Percentiles rank a stretch among this genome's conserved stretches.
phyloP scores from a whole-genome alignment of 2,797 vertebrate species.

The Microctenopoma lineatum region DNA sequence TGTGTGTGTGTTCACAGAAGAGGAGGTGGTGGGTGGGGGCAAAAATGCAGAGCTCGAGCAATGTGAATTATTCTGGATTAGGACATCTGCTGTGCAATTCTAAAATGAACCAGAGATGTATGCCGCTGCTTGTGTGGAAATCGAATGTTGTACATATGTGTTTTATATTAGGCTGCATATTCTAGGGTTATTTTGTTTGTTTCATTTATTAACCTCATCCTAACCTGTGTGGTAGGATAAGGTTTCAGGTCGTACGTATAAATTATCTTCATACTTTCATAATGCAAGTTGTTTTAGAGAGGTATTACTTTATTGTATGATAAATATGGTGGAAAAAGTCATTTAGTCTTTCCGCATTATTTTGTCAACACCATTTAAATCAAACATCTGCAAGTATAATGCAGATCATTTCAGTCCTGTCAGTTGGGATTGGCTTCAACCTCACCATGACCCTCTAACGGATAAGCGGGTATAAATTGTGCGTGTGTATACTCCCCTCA shows the following conservation, averaged over 20 bases:
- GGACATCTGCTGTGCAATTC: constrained; percentile 85
- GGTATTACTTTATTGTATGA: neutral
- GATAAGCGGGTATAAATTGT: neutral
- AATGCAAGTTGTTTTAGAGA: neutral
- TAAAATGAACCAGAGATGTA: constrained; percentile 76
- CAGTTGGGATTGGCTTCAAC: neutral
- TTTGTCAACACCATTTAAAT: neutral
- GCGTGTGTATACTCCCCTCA: constrained; percentile 19
- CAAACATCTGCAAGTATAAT: neutral
- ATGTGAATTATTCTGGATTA: constrained; percentile 87
- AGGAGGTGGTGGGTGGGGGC: constrained; percentile 68
- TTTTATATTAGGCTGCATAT: neutral
- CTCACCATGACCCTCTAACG: neutral
- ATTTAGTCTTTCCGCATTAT: neutral
- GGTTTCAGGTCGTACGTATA: too few relatives aligned
- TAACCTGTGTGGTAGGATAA: constrained; percentile 16
- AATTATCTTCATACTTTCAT: too few relatives aligned
- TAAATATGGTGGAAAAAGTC: neutral
- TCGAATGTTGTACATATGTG: constrained; percentile 1
- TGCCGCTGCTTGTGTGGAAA: constrained; percentile 28
- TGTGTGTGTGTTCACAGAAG: constrained; percentile 33
- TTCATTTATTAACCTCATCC: neutral
- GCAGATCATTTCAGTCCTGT: neutral
- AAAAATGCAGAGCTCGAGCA: constrained; percentile 79
- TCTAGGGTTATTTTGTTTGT: neutral